Conservation (phyloP, 2,797 vertebrate genomes). For the Crocidura indochinensis region DNA sequence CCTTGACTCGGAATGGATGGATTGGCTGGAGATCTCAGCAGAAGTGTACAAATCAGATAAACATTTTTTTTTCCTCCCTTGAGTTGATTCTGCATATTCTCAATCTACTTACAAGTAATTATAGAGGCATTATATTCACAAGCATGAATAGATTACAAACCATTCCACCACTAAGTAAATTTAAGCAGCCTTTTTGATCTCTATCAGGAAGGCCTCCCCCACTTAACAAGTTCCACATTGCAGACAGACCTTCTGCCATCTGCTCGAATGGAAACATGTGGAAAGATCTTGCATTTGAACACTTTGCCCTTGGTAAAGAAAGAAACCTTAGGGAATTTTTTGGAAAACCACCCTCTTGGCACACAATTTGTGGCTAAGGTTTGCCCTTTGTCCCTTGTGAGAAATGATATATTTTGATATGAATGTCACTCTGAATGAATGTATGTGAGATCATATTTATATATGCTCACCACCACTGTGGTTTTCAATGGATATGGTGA, state of each 20-base stretch:
- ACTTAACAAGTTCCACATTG: slow-evolving; percentile 91
- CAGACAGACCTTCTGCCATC: slow-evolving; percentile 89
- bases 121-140: slow-evolving; percentile 87
- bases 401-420: slow-evolving; percentile 92
- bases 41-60: slow-evolving; percentile 49
- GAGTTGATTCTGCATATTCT: slow-evolving; percentile 74
- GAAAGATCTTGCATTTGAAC: slow-evolving; percentile 87
- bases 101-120: slow-evolving; percentile 85
- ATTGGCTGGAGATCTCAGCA: neutral
- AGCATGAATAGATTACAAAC: slow-evolving; percentile 88
- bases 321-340: slow-evolving; percentile 91
- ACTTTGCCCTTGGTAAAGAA: slow-evolving; percentile 90
- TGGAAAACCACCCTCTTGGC: slow-evolving; percentile 92
- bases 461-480: slow-evolving; percentile 71
- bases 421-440: slow-evolving; percentile 89
- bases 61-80: slow-evolving; percentile 56
- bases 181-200: slow-evolving; percentile 90
- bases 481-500: slow-evolving; percentile 14
- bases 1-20: neutral
- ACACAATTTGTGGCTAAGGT: slow-evolving; percentile 91
- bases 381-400: slow-evolving; percentile 91
- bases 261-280: slow-evolving; percentile 93
- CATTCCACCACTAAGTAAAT: slow-evolving; percentile 87
- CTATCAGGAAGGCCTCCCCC: slow-evolving; percentile 86
- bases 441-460: slow-evolving; percentile 88